A percentile compares a stretch with the other conserved stretches of the same genome.
Evolutionary conservation across 2,113 vertebrate genomes (phyloP).

Genomic region (Taxidea taxus): DNA sequence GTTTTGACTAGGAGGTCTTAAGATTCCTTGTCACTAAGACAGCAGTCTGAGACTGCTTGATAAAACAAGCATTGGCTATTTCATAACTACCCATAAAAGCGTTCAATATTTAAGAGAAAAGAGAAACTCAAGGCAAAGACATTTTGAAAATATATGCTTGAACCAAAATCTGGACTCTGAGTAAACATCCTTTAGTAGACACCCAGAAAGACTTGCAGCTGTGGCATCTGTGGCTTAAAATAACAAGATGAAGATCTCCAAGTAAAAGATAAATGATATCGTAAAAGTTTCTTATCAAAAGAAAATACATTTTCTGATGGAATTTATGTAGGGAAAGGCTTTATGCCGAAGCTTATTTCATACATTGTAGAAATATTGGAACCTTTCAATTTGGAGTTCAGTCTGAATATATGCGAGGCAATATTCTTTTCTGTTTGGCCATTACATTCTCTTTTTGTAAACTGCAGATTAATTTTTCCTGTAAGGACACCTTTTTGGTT

Average conservation of each 20-base stretch:
- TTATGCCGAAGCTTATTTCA: conserved; percentile 59
- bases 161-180: conserved; percentile 61
- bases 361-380: conserved; percentile 43
- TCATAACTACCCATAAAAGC: conserved; percentile 62
- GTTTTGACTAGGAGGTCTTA: conserved; percentile 75
- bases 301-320: conserved; percentile 52
- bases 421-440: conserved; percentile 44
- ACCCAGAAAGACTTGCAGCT: conserved; percentile 61
- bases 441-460: neutral
- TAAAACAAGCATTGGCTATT: conserved; percentile 76
- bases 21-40: conserved; percentile 72
- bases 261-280: conserved; percentile 55
- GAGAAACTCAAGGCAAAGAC: conserved; percentile 62
- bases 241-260: conserved; percentile 61
- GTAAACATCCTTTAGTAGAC: conserved; percentile 68
- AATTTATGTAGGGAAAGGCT: conserved; percentile 50
- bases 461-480: neutral
- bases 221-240: conserved; percentile 30
- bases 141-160: conserved; percentile 55
- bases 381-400: neutral
- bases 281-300: conserved; percentile 70
- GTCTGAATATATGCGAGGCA: neutral
- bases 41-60: conserved; percentile 72
- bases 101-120: conserved; percentile 63
- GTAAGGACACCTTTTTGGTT: neutral